A percentile compares a stretch with the other conserved stretches of the same genome.
phyloP scores from a whole-genome alignment of 64 coral and sea anemone genomes.

The Astreopora myriophthalma region DNA sequence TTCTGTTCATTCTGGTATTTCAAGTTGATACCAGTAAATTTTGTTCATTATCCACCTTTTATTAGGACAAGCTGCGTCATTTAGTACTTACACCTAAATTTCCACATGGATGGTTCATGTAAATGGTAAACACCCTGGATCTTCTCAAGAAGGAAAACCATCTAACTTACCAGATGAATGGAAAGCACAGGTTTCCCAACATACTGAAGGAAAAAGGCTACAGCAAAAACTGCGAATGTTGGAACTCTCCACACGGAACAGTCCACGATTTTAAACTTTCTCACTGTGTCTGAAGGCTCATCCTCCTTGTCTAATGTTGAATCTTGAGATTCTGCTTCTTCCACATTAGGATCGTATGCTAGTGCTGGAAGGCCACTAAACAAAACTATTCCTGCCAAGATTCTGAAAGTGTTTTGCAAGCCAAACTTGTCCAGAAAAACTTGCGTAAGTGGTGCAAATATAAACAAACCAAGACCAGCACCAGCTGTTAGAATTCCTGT shows the following conservation, averaged over 20 bases:
- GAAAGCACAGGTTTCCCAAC: background rate
- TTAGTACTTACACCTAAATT: too few relatives aligned
- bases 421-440: background rate
- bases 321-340: background rate
- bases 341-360: conserved; percentile 12
- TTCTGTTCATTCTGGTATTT: too few relatives aligned
- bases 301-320: background rate
- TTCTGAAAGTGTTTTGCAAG: conserved; percentile 1
- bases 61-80: too few relatives aligned
- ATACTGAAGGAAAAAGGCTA: background rate
- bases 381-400: conserved; percentile 5
- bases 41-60: too few relatives aligned
- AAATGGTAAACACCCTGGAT: too few relatives aligned
- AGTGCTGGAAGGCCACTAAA: background rate
- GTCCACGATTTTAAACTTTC: conserved; percentile 29
- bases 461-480: conserved; percentile 18
- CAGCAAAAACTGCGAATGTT: conserved; percentile 17
- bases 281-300: background rate
- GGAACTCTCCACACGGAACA: conserved; percentile 52
- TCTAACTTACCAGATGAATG: conserved; percentile 41
- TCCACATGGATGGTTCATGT: too few relatives aligned
- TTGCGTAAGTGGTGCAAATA: conserved; percentile 35
- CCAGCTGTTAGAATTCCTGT: conserved; percentile 42
- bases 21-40: too few relatives aligned
- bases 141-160: background rate